These are phyloP conservation scores for Leptodirus hochenwartii DNA, from an alignment of 2,888 invertebrate species.

Conservation along the genomic window DNA sequence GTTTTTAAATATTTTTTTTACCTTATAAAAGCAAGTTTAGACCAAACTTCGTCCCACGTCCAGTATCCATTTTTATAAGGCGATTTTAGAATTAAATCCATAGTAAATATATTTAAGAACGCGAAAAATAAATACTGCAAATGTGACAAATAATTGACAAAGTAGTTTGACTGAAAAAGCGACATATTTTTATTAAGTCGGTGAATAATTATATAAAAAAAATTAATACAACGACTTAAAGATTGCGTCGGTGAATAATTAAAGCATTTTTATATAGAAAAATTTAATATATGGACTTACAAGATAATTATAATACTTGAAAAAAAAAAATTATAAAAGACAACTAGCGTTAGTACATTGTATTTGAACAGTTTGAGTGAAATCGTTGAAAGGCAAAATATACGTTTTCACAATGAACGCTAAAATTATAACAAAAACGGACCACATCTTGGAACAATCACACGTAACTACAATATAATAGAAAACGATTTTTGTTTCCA, in stretches of 20 bases:
- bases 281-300: too few relatives aligned
- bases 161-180: too few relatives aligned
- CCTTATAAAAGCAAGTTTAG: constrained; percentile 16
- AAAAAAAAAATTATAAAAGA: background rate
- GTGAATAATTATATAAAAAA: background rate
- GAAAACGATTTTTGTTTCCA: constrained; percentile 1
- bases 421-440: constrained; percentile 18
- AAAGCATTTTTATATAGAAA: background rate
- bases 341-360: background rate
- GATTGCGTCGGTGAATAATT: background rate
- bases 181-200: too few relatives aligned
- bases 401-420: constrained; percentile 13
- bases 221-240: background rate
- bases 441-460: constrained; percentile 29
- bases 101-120: background rate
- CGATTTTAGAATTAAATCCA: constrained; percentile 9
- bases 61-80: constrained; percentile 28
- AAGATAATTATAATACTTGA: too few relatives aligned
- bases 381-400: background rate
- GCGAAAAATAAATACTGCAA: background rate
- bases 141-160: background rate
- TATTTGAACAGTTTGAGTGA: constrained; percentile 1
- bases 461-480: constrained; percentile 33
- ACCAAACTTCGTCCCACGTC: constrained; percentile 27
- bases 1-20: constrained; percentile 10